Evolutionary conservation across 2,888 invertebrate genomes (phyloP), one percentile per base, ranked within the genome.

Genomic region (Erebia palarica): DNA sequence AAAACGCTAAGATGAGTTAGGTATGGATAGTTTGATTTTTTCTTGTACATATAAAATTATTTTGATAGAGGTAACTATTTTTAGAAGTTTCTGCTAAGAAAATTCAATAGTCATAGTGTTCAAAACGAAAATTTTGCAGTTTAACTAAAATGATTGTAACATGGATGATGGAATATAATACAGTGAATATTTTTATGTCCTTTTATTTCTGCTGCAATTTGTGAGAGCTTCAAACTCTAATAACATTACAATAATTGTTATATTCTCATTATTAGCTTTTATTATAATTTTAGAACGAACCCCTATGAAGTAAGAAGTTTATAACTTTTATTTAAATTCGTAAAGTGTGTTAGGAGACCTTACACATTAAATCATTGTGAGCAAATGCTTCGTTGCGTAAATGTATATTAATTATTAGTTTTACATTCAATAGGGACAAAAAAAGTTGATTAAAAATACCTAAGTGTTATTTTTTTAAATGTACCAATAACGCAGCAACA

Each of bases 311-410:
- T 81, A 51, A 80, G 71, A 83, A 81, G 76, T 78, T 80, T 73
- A 80, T 76, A 80, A 82, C 74, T 73, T 73, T 71, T 73, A 69
- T 82, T 82, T 86, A 87, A 88, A 89, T 88, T 89, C 88, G 89
- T 83, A 83, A 79, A 81, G 81, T 82, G 85, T 87, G 84, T 84
- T 83, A 27, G 78, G 65, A 71, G 55, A 73, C 64, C 65, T 71
- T 74, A 68, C 47, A 73, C 69, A 67, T 66, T 57, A 36, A 36
- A 59, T 73, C 66, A 75, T 73, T 49, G 76, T 78, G 75, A 78
- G 78, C 76, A 77, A 75, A 72, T 71, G 78, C 74, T 65, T 72
- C 69, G 64, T 70, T 69, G 74, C 73, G 49, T 59, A 69, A 73
- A 70, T 63, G 27, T 21, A 60, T 66, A 69, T 51, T 27, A 27